Percentiles rank a stretch among this genome's conserved stretches.
phyloP scores from a whole-genome alignment of 2,113 vertebrate genomes.

The Heterocephalus glaber region DNA sequence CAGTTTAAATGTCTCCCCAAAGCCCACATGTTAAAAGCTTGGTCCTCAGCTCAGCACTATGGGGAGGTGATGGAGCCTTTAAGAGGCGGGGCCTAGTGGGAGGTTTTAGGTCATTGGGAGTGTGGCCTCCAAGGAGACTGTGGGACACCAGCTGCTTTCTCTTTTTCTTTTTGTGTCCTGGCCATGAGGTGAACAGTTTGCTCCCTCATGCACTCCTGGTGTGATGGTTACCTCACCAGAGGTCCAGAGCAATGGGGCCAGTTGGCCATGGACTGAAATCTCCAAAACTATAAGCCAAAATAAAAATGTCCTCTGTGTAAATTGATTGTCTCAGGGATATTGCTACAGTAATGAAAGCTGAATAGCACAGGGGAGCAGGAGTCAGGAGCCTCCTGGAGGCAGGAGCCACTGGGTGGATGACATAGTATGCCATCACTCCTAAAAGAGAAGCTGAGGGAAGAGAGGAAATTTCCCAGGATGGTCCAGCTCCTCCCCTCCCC shows the following conservation, averaged over 20 bases:
- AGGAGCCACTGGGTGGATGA: background rate
- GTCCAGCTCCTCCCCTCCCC: background rate
- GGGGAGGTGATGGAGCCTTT: background rate
- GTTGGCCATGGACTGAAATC: background rate
- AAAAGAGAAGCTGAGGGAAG: conserved; percentile 3
- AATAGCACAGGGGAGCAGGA: background rate
- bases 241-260: background rate
- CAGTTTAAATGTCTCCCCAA: background rate
- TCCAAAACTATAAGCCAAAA: background rate
- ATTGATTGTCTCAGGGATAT: background rate
- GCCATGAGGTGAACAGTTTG: background rate
- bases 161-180: background rate
- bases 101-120: background rate
- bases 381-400: background rate
- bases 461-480: background rate
- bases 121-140: background rate
- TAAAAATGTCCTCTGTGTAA: background rate
- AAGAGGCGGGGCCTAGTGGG: background rate
- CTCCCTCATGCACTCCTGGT: background rate
- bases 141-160: background rate
- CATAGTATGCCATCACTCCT: background rate
- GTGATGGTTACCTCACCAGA: background rate
- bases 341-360: background rate
- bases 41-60: background rate
- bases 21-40: background rate